Evolutionary conservation across 2,888 invertebrate species (phyloP).

Genomic region (Brachylomia viminalis): DNA sequence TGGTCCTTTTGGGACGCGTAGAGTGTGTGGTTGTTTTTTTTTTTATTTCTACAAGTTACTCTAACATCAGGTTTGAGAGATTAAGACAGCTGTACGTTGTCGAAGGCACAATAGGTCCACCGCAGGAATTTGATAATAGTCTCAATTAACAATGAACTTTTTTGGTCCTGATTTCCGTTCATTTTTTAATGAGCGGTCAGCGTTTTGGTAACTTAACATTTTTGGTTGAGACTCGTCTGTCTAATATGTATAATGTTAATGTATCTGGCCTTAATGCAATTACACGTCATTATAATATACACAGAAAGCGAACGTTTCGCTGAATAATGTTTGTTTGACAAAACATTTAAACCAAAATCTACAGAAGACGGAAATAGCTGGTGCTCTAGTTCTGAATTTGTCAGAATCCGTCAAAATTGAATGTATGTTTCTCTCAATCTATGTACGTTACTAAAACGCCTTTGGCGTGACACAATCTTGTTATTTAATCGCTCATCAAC

Average conservation of each 20-base stretch:
- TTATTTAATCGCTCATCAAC: conserved; percentile 59
- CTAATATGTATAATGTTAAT: background rate
- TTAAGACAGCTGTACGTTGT: conserved; percentile 62
- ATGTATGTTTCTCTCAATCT: conserved; percentile 51
- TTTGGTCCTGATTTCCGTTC: conserved; percentile 45
- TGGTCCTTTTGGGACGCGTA: conserved; percentile 15
- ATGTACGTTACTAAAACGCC: conserved; percentile 37
- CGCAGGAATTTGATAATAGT: conserved; percentile 62
- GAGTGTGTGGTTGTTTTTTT: conserved; percentile 23
- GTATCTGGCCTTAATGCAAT: background rate
- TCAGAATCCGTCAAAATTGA: conserved; percentile 42
- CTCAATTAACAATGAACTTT: conserved; percentile 48
- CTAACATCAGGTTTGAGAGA: conserved; percentile 43
- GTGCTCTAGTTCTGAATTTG: conserved; percentile 30
- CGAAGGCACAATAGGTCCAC: conserved; percentile 44
- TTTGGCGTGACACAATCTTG: conserved; percentile 54
- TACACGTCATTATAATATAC: background rate
- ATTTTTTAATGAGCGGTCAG: conserved; percentile 31
- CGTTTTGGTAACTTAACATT: conserved; percentile 18
- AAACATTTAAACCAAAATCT: conserved; percentile 44
- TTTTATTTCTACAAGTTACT: conserved; percentile 49
- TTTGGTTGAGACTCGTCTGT: background rate
- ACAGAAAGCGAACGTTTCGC: background rate
- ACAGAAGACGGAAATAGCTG: conserved; percentile 47
- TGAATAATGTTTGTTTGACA: conserved; percentile 32